Conservation (phyloP, 1,140 invertebrate genomes). For the Procambarus virginalis region DNA sequence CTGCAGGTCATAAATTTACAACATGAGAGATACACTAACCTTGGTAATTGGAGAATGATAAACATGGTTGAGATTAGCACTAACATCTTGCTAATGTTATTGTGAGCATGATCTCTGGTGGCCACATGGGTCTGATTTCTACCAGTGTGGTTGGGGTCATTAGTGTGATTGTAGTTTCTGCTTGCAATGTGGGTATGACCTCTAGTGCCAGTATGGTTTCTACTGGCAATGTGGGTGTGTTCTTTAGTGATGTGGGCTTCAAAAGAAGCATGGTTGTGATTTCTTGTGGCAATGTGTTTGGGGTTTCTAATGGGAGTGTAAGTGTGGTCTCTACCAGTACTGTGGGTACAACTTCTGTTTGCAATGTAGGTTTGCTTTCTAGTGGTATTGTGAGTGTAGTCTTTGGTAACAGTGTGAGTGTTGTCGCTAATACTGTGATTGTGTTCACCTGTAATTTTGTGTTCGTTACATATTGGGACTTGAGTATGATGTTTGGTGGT, state of each 20-base stretch:
- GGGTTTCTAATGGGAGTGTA: not conserved
- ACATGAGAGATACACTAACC: not conserved
- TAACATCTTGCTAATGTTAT: conserved; percentile 6
- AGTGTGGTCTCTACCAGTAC: not conserved
- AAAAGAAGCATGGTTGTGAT: not conserved
- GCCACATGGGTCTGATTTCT: not conserved
- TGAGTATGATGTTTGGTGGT: too few relatives aligned
- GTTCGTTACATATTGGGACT: too few relatives aligned
- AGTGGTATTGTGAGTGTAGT: not conserved
- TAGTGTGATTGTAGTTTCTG: not conserved
- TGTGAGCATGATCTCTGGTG: not conserved
- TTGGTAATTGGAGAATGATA: not conserved
- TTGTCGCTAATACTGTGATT: not conserved
- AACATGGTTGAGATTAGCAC: not conserved
- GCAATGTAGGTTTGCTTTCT: not conserved
- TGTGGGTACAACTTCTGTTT: not conserved
- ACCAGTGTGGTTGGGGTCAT: not conserved
- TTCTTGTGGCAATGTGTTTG: not conserved
- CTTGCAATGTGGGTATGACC: not conserved
- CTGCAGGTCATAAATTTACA: too few relatives aligned
- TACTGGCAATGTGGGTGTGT: not conserved
- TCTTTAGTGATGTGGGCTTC: not conserved
- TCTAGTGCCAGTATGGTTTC: not conserved
- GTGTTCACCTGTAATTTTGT: not conserved
- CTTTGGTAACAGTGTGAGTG: not conserved